Base-by-base conservation (phyloP, 2,888 invertebrate genomes). In the Ceratothoa steindachneri region DNA sequence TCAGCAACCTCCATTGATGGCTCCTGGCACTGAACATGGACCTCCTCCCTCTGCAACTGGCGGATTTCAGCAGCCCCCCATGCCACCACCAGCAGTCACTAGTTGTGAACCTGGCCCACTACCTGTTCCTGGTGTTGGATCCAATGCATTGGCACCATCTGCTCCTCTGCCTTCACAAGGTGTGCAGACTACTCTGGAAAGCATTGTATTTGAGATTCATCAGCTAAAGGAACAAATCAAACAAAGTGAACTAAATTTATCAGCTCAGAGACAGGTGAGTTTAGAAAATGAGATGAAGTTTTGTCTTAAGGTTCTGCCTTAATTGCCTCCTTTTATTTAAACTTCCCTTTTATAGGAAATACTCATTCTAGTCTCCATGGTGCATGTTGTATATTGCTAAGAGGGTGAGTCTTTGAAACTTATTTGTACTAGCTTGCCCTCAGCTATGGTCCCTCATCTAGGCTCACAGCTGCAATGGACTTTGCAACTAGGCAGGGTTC, bases 221-320 rank as follows among this genome's bases (percentile, higher is more conserved):
- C 88, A 90, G 80, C 86, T 95, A 80, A 91, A 92, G 83, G 95
- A 95, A 83, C 95, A 98, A 87, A 93, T 98, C 80, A 89, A 90
- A 81, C 96, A 97, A 85, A 97, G 97, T 83, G 98, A 98, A 85
- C 91, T 90, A 83, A 99, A 99, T 87, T 88, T 99, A 80, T 90
- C 91, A 82, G 97, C 97, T 71, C 98, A 99, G 84, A 95, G 97
- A 85, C 90, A 94, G 83, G 94, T 93, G 82, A 86, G 88, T 82
- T 83, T 84, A 12, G 9, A 67, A 67, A n/a, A n/a, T 7, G 12
- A 15, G 7, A 7, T 19, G n/a, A 27, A 67, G 9, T 67, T 30
- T 12, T 60, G n/a, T 12, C 22, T 60, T 7, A 60, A 24, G 27
- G 7, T 60, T 22, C 19, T n/a, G n/a, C n/a, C n/a, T n/a, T n/a